Percentiles rank a stretch among this genome's conserved stretches.
These are phyloP conservation scores for Telenomus remus DNA, from an alignment of 1,140 invertebrate species.

Conservation along the genomic window DNA sequence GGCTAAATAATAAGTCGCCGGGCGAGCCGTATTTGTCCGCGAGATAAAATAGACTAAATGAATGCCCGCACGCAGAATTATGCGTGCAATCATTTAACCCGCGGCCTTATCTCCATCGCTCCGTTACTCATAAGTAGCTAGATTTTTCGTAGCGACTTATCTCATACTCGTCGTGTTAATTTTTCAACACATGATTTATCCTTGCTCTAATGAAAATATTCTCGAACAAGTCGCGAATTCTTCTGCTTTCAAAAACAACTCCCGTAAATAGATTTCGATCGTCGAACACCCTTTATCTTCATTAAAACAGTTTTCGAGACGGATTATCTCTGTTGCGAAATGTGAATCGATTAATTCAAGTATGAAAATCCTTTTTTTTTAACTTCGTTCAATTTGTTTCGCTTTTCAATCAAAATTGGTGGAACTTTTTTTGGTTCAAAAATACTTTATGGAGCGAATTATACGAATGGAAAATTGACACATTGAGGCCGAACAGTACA, in stretches of 20 bases:
- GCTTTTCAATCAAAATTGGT: too few species aligned
- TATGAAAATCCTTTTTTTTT: background rate
- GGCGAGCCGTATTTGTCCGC: conserved; percentile 50
- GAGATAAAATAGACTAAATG: conserved; percentile 49
- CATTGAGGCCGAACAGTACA: too few species aligned
- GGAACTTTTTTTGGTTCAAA: too few species aligned
- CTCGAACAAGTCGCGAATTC: conserved; percentile 41
- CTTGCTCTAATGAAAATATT: conserved; percentile 20
- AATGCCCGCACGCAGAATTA: conserved; percentile 46
- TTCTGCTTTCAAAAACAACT: conserved; percentile 17
- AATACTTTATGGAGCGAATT: too few species aligned
- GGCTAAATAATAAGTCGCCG: conserved; percentile 54
- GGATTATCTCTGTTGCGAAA: conserved; percentile 6
- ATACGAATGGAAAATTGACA: too few species aligned
- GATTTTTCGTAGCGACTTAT: conserved; percentile 28
- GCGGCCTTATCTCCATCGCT: conserved; percentile 40
- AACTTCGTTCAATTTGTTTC: too few species aligned
- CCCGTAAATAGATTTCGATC: conserved; percentile 31
- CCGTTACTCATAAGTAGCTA: conserved; percentile 54
- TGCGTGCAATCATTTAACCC: conserved; percentile 51
- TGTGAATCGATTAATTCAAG: background rate
- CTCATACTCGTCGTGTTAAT: background rate
- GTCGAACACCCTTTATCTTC: conserved; percentile 21
- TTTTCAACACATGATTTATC: conserved; percentile 27
- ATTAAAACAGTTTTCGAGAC: conserved; percentile 10